Base-by-base conservation (phyloP, 2,888 invertebrate genomes). In the Scaeva pyrastri region DNA sequence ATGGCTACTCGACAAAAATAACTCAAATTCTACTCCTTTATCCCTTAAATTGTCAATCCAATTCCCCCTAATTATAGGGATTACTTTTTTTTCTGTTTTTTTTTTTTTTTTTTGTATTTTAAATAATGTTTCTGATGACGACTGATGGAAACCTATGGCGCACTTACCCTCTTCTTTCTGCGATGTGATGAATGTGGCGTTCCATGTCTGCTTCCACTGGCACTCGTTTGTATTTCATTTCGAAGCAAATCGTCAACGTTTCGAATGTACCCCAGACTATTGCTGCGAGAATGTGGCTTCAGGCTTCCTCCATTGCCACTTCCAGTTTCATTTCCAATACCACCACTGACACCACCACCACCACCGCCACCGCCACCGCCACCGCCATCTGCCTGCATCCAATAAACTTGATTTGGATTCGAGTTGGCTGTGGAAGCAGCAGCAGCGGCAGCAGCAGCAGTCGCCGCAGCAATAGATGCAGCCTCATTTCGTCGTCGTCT, bases 201-300 rank as follows among this genome's bases (percentile, higher is more conserved):
- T 50, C 89, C 89, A 60, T 80, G 56, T 70, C 88, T 87, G 82
- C 88, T 88, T 66, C 88, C 88, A 86, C 87, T 88, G 71, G 89
- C 90, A 88, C 90, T 81, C 60, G 91, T 89, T 62, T 90, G 89
- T 48, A 85, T 68, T 72, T 85, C 85, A 55, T 73, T 85, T 16
- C 62, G 70, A 78, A 92, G 79, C 83, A 92, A 88, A 88, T 92
- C 92, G 83, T 92, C 92, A 71, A 92, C 90, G 88, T 92, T 92
- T 48, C 91, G 90, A 88, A 92, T 91, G 43, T 90, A 91, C 14
- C 90, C 91, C 83, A 90, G 72, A 88, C 91, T 91, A 80, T 91
- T 92, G 90, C 91, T 92, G 43, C 92, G 91, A 14, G 91, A 89
- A 21, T 88, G 88, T 41, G 78, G 82, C 62, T 84, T 79, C 3